Evolutionary conservation across 2,797 vertebrate genomes (phyloP), one percentile per base, ranked within the genome.

Genomic region (Chrysocyon brachyurus): DNA sequence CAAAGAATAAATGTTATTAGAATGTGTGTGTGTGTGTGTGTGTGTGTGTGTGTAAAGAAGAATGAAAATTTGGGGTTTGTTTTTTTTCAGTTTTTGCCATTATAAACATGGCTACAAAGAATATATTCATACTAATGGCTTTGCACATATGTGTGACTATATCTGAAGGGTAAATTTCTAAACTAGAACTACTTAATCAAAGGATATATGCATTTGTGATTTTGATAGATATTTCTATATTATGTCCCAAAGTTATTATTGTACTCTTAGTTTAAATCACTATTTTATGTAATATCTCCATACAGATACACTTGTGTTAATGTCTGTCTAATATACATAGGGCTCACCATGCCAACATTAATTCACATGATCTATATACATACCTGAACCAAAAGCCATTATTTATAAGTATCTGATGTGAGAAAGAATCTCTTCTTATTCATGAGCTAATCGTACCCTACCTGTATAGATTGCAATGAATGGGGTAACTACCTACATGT

Each of bases 1-100:
- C 46, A 91, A 96, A 78, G 22, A 84, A 84, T 61, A 96, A 92
- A 95, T 89, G 33, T 21, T 82, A 75, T 54, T 92, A 54, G 15
- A 64, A 54, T 63, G 31, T 82, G 21, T 75, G 31, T 79, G 24
- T 84, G 7, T 84, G n/a, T 81, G 7, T 84, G n/a, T 79, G n/a
- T n/a, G 28, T 24, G 12, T n/a, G 22, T 57, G 26, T 26, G 9
- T 77, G 31, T 78, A n/a, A 92, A 83, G 21, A 72, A 33, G 36
- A 83, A 63, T 40, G 22, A 5, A 81, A 87, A 92, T 78, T 96
- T 59, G 12, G 52, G 36, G 40, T 40, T 36, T 6, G 11, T 24
- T 31, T 22, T 78, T 90, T 84, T 73, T 63, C 17, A 89, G 49
- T 5, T 94, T 75, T 93, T 93, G 22, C 77, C 75, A 52, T 91